Evolutionary conservation across 1,140 invertebrate species (phyloP).

Genomic region (Drosophila elegans): DNA sequence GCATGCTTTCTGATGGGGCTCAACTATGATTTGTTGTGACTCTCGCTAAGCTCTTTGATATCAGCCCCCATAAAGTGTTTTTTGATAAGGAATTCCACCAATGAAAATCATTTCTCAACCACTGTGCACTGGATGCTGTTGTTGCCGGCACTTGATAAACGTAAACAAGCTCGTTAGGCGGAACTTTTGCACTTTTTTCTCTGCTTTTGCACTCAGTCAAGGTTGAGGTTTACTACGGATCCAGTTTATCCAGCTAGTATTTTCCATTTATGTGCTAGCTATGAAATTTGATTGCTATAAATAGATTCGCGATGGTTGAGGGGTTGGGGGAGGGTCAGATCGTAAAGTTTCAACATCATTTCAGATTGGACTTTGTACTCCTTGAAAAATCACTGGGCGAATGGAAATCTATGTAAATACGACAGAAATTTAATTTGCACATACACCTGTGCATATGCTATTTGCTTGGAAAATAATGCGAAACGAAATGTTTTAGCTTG

Average conservation of each 20-base stretch:
- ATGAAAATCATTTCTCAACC: conserved; percentile 8
- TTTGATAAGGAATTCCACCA: conserved; percentile 9
- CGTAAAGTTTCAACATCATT: conserved; percentile 18
- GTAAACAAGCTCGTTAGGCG: conserved; percentile 78
- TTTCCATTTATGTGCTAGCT: conserved; percentile 18
- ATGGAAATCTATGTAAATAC: conserved; percentile 22
- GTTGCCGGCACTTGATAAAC: conserved; percentile 57
- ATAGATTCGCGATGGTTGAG: conserved; percentile 2
- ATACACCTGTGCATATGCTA: conserved; percentile 1
- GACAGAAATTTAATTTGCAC: conserved; percentile 6
- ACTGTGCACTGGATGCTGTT: conserved; percentile 38
- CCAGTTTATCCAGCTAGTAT: conserved; percentile 43
- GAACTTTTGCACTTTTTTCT: conserved; percentile 20
- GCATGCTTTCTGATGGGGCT: background rate
- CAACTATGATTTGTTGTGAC: background rate
- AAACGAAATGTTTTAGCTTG: conserved; percentile 1
- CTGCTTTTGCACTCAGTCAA: conserved; percentile 50
- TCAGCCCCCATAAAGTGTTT: background rate
- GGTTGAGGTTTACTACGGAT: conserved; percentile 46
- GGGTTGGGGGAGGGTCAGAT: background rate
- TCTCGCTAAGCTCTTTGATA: conserved; percentile 1
- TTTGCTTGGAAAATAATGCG: conserved; percentile 1
- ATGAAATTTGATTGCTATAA: conserved; percentile 41
- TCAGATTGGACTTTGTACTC: conserved; percentile 48
- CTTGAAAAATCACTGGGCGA: conserved; percentile 18